Evolutionary conservation across 2,888 invertebrate species (phyloP).

Genomic region (Agrotis ipsilon): DNA sequence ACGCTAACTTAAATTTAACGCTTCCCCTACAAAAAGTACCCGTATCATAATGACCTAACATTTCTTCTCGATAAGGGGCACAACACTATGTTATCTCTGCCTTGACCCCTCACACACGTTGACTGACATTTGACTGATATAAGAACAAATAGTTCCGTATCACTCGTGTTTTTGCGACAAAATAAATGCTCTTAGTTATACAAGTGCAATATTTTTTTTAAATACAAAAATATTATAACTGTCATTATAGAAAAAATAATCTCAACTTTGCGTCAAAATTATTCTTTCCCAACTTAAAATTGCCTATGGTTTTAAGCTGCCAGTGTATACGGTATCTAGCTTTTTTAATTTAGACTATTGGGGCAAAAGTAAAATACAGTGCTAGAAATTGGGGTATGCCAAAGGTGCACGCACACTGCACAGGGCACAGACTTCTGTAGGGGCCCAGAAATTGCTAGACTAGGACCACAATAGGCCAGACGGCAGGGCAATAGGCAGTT

Average conservation of each 20-base stretch:
- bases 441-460: too few relatives aligned
- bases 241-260: too few relatives aligned
- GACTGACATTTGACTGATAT: slow-evolving; percentile 59
- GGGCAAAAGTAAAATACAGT: too few relatives aligned
- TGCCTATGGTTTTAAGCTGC: slow-evolving; percentile 2
- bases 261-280: too few relatives aligned
- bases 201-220: neutral
- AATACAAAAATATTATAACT: too few relatives aligned
- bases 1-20: slow-evolving; percentile 7
- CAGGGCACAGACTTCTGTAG: too few relatives aligned
- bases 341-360: neutral
- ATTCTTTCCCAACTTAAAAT: neutral
- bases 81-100: slow-evolving; percentile 61
- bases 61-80: slow-evolving; percentile 53
- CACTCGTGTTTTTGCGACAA: slow-evolving; percentile 33
- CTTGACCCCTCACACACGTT: slow-evolving; percentile 63
- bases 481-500: too few relatives aligned
- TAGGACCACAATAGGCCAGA: too few relatives aligned
- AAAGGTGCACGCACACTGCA: too few relatives aligned
- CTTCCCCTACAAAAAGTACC: slow-evolving; percentile 41
- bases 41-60: slow-evolving; percentile 44
- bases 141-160: slow-evolving; percentile 36
- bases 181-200: slow-evolving; percentile 15
- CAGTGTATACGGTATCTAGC: neutral
- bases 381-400: too few relatives aligned